Base-by-base conservation (phyloP, 2,888 invertebrate genomes). In the Trichopoda pennipes region DNA sequence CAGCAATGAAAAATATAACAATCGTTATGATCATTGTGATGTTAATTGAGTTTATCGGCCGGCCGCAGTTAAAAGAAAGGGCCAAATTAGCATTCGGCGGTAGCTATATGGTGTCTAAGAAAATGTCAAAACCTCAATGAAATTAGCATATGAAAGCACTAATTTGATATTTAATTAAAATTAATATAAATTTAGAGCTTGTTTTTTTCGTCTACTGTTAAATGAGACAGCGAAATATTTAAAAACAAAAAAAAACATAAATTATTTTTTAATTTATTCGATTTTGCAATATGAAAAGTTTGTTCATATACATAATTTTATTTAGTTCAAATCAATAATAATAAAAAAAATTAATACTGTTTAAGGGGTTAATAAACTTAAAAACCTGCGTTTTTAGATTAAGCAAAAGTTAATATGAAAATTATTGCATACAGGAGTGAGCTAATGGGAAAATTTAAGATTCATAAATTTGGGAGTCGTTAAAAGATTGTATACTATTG, bases 101-200 rank as follows among this genome's bases (percentile, higher is more conserved):
- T 79, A 82, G 82, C 82, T 58, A 68, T 76, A 60, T 76, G 61
- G 72, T 79, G 79, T 72, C 76, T 79, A 79, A 73, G 76, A 75
- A 82, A 82, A 79, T 82, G 82, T 82, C 82, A 82, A 72, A 80
- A 82, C 72, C 75, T 51, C 16, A 49, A 66, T 23, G 16, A 56
- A 66, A 82, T 82, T 82, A 76, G 76, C 82, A 82, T 82, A 72
- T 76, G 75, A 79, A 82, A 72, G 79, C 79, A 38, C 61, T 75
- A 66, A 72, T 76, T 79, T 79, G n/a, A 56, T 64, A 51, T 51
- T 63, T 68, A 28, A 28, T 58, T 58, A 82, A 79, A 68, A 64
- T 73, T 81, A 73, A 68, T 73, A 63, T 12, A 23, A 77, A 63
- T 77, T 81, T 69, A 81, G 63, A 55, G 55, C 19, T 49, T 44